Evolutionary conservation across 92 coral and sea anemone genomes (phyloP).

Genomic region (Zoanthus sansibaricus): DNA sequence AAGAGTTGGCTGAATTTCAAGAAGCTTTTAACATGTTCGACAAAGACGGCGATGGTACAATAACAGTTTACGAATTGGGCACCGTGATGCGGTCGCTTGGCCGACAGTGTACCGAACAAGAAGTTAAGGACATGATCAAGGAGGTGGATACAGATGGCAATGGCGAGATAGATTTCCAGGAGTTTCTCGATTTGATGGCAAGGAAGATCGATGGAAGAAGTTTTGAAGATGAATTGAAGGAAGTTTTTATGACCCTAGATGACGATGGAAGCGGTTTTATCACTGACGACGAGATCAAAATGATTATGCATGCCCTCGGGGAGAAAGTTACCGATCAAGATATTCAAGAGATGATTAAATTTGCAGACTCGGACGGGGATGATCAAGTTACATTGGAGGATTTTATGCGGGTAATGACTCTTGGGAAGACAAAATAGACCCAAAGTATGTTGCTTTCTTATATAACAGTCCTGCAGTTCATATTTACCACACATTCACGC

Average conservation of each 20-base stretch:
- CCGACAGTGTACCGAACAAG: conserved; percentile 47
- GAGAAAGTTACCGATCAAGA: conserved; percentile 45
- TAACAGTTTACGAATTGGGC: conserved; percentile 39
- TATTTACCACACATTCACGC: too few relatives aligned
- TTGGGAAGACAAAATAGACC: conserved; percentile 38
- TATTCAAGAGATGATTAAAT: conserved; percentile 45
- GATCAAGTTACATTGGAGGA: conserved; percentile 51
- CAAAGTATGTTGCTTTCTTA: too few relatives aligned
- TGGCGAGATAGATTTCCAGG: conserved; percentile 45
- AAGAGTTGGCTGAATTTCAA: conserved; percentile 40
- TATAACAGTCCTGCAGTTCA: not conserved
- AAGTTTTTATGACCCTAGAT: conserved; percentile 45
- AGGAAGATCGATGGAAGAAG: conserved; percentile 47
- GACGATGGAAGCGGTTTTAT: conserved; percentile 47
- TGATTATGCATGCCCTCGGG: conserved; percentile 50
- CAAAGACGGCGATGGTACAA: conserved; percentile 58
- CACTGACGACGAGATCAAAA: conserved; percentile 36
- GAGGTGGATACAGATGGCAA: conserved; percentile 58
- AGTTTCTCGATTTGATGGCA: conserved; percentile 46
- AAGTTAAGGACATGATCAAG: conserved; percentile 52
- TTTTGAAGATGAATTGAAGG: conserved; percentile 44
- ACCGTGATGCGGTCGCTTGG: conserved; percentile 54
- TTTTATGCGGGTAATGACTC: conserved; percentile 51
- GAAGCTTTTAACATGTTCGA: conserved; percentile 54
- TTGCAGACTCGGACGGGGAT: conserved; percentile 48